Conservation (phyloP, 2,113 vertebrate species). For the Monopterus albus region DNA sequence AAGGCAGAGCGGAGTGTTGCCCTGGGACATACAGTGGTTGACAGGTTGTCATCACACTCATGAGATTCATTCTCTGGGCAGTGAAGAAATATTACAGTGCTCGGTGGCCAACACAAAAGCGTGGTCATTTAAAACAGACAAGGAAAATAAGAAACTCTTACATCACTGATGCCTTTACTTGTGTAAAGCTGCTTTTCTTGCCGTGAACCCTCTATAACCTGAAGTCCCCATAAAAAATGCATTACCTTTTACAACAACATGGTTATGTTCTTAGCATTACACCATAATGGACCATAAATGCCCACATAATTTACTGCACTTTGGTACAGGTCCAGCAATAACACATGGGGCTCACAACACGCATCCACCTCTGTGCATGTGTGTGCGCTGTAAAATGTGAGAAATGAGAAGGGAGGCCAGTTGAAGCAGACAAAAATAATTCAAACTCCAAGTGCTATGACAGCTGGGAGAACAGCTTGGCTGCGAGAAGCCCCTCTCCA, state of each 20-base stretch:
- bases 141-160: too few relatives aligned
- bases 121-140: too few relatives aligned
- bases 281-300: not conserved
- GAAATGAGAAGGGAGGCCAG: conserved; percentile 6
- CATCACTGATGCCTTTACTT: too few relatives aligned
- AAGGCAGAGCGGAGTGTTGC: not conserved
- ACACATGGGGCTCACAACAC: conserved; percentile 18
- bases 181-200: not conserved
- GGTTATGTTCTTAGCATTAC: too few relatives aligned
- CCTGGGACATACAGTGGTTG: not conserved
- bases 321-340: conserved; percentile 1
- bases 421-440: not conserved
- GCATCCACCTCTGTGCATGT: conserved; percentile 6
- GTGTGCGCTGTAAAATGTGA: not conserved
- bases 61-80: too few relatives aligned
- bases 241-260: not conserved
- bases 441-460: conserved; percentile 4
- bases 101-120: too few relatives aligned
- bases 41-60: not conserved
- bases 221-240: not conserved
- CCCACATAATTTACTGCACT: not conserved
- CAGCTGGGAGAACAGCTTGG: conserved; percentile 70
- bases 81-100: too few relatives aligned
- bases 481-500: conserved; percentile 36
- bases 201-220: not conserved